phyloP scores from a whole-genome alignment of 2,888 invertebrate genomes.

The Uloborus plumipes region DNA sequence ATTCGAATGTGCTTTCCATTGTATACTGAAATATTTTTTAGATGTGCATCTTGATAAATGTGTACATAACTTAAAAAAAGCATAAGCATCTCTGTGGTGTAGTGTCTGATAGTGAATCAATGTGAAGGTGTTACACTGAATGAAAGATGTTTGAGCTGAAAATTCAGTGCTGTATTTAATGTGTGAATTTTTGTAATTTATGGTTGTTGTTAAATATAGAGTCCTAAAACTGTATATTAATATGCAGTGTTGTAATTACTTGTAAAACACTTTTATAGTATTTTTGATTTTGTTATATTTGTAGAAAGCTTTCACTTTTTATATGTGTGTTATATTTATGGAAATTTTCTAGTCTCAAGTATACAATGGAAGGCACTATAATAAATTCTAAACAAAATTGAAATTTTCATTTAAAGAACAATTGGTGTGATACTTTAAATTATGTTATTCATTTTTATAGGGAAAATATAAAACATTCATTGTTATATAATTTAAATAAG shows the following conservation, averaged over 20 bases:
- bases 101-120: conserved; percentile 22
- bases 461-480: too few relatives aligned
- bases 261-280: conserved; percentile 62
- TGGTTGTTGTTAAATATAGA: conserved; percentile 53
- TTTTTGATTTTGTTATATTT: conserved; percentile 65
- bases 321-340: conserved; percentile 63
- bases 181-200: conserved; percentile 61
- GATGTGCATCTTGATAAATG: conserved; percentile 51
- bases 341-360: conserved; percentile 62
- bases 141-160: conserved; percentile 35
- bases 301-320: conserved; percentile 65
- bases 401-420: conserved; percentile 25
- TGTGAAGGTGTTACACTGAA: conserved; percentile 6
- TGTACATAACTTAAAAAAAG: conserved; percentile 47
- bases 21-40: conserved; percentile 54
- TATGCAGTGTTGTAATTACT: conserved; percentile 62
- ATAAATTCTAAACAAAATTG: too few relatives aligned
- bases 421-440: conserved; percentile 32
- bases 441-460: background rate
- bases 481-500: too few relatives aligned
- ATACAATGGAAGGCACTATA: conserved; percentile 55
- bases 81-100: conserved; percentile 45
- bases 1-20: conserved; percentile 46
- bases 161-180: conserved; percentile 57
- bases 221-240: conserved; percentile 51